Base-by-base conservation (phyloP, 2,797 vertebrate species). In the Octomys mimax region DNA sequence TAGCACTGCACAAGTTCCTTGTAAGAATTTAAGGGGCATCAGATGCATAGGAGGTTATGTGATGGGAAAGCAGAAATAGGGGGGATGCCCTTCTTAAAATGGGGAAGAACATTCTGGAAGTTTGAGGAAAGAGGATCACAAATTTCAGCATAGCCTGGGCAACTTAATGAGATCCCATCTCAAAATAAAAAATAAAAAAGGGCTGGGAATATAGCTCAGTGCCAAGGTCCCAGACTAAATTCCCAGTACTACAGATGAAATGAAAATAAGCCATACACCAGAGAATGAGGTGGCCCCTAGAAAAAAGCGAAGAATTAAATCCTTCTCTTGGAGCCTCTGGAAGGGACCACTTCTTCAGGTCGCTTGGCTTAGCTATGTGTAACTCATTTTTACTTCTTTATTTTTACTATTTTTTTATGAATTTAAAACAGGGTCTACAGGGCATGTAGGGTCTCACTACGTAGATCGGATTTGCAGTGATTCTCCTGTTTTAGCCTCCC, bases 351-450 rank as follows among this genome's bases (percentile, higher is more conserved):
- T 0, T 31, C 42, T 75, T 22, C n/a, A 80, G 77, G 77, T 0
- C 21, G 13, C 4, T 75, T 22, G 42, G 59, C n/a, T 70, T 12
- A 84, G 46, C 39, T 2, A 36, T 68, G 11, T 5, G 13, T 61
- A 68, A 82, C 18, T 49, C 12, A 86, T 59, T 94, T 80, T 59
- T 94, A 78, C n/a, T 62, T 95, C 68, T 71, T 49, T 49, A 49
- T 49, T 49, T 49, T 49, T 49, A 49, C 6, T 49, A 49, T 49
- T 49, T 49, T 42, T 49, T 49, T 49, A 49, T 49, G 49, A 49
- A 49, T 49, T 49, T 49, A 49, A 49, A 9, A 49, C 49, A 49
- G 49, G 49, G 49, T 11, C 49, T 49, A 49, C 49, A 49, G 11
- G 49, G 49, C 11, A 11, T 49, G 6, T 11, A 49, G 49, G 49